Base-by-base conservation (phyloP, 2,113 vertebrate species). In the Semnopithecus entellus region DNA sequence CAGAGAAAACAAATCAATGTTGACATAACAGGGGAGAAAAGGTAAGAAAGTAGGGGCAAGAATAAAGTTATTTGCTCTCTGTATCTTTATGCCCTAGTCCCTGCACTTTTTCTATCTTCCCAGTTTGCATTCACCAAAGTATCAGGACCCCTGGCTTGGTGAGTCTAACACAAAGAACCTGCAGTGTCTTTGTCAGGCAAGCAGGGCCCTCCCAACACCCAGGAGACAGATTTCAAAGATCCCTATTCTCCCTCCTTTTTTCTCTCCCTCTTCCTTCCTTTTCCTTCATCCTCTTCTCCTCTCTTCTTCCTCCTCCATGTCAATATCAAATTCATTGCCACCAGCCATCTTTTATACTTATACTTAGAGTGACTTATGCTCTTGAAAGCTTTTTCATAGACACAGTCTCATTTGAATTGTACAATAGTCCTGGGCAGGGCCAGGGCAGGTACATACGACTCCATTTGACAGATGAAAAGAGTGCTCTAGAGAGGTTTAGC, bases 1-100 rank as follows among this genome's bases (percentile, higher is more conserved):
- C 35, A 81, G 70, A 88, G 73, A 64, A 82, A 97, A 84, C 81
- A 91, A 79, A 96, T 50, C n/a, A 55, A 64, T 16, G 83, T 55
- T 52, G 78, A 95, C 91, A 68, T 79, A 52, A 91, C n/a, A n/a
- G 61, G 38, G 32, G 45, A 91, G 70, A 32, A 32, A 20, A 50
- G 55, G 23, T 8, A 17, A 45, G 75, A n/a, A 38, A 3, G 1
- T 5, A 11, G 20, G 16, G 61, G 18, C 7, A 1, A 3, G 66
- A 70, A 25, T 16, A 50, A 3, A 93, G 25, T 32, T 52, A 82
- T 76, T 79, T 76, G 23, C 40, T 68, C 17, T 87, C 76, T 43
- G 16, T 55, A 3, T 76, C 27, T 61, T 72, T 32, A 1, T 57
- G 23, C 5, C 45, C 48, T 20, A 38, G 25, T 35, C 43, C 2